phyloP scores from a whole-genome alignment of 2,888 invertebrate genomes.

The Xanthostigma xanthostigma region DNA sequence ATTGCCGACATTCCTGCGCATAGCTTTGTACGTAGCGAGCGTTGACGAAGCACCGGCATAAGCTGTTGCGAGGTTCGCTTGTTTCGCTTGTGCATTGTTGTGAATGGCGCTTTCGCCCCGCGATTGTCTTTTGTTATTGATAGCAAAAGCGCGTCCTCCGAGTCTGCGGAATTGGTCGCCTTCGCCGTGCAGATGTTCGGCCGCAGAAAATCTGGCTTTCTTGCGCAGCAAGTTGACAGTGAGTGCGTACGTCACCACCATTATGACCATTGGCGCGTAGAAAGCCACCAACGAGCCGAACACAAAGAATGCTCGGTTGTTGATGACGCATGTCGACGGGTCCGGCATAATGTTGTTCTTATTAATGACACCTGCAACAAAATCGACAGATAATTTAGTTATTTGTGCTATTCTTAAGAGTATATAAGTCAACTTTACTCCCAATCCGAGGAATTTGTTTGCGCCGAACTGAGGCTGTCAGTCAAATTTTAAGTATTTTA shows the following conservation, averaged over 20 bases:
- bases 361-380: slow-evolving; percentile 52
- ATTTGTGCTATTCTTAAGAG: no score
- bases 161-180: slow-evolving; percentile 38
- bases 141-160: slow-evolving; percentile 24
- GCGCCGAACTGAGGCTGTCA: no score
- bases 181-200: slow-evolving; percentile 37
- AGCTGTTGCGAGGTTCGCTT: slow-evolving; percentile 9
- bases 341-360: slow-evolving; percentile 68
- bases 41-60: slow-evolving; percentile 13
- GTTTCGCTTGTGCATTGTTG: slow-evolving; percentile 17
- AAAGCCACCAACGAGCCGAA: slow-evolving; percentile 88
- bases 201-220: slow-evolving; percentile 54
- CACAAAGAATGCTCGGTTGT: slow-evolving; percentile 73
- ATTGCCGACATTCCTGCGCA: slow-evolving; percentile 29
- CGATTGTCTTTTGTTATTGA: no score
- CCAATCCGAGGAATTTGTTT: no score
- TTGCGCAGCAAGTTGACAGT: slow-evolving; percentile 76
- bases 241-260: slow-evolving; percentile 83
- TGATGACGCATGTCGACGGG: slow-evolving; percentile 61
- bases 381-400: no score
- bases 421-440: no score
- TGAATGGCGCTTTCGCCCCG: no score
- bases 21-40: slow-evolving; percentile 17
- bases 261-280: slow-evolving; percentile 88
- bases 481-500: no score